phyloP scores from a whole-genome alignment of 2,888 invertebrate genomes.

The Conus canariensis region DNA sequence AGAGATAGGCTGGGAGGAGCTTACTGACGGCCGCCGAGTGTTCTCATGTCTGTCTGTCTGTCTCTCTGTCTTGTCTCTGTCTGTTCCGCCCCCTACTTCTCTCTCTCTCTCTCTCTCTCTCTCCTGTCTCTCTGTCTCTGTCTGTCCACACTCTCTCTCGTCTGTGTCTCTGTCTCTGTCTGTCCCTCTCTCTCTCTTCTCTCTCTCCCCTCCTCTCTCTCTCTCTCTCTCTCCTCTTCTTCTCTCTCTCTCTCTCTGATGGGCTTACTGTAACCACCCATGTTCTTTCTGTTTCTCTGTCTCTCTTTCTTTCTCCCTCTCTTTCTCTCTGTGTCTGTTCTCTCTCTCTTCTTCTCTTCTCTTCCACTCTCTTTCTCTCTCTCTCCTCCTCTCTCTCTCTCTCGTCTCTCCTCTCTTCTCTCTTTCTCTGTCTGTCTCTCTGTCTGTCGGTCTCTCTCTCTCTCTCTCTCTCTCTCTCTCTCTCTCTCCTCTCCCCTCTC shows the following conservation, averaged over 20 bases:
- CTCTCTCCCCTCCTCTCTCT: background rate
- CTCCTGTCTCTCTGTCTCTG: background rate
- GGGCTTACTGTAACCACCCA: no score
- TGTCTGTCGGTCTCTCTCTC: slow-evolving; percentile 1
- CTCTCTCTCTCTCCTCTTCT: background rate
- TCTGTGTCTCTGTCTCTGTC: background rate
- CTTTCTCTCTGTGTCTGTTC: background rate
- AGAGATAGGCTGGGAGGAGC: no score
- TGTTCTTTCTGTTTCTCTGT: no score
- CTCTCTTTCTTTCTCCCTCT: background rate
- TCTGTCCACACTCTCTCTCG: background rate
- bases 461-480: slow-evolving; percentile 11
- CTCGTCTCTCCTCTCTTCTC: background rate
- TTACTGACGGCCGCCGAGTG: no score
- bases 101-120: slow-evolving; percentile 3
- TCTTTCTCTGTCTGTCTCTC: background rate
- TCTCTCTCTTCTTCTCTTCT: slow-evolving; percentile 9
- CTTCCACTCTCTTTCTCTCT: background rate
- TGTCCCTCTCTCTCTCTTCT: background rate
- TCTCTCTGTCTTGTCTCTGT: background rate
- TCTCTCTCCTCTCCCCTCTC: background rate
- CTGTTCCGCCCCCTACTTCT: background rate
- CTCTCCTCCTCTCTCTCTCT: background rate
- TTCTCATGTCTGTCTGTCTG: background rate
- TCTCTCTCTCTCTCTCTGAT: background rate